Percentiles rank a stretch among this genome's conserved stretches.
phyloP scores from a whole-genome alignment of 2,797 vertebrate species.

The Prionace glauca region DNA sequence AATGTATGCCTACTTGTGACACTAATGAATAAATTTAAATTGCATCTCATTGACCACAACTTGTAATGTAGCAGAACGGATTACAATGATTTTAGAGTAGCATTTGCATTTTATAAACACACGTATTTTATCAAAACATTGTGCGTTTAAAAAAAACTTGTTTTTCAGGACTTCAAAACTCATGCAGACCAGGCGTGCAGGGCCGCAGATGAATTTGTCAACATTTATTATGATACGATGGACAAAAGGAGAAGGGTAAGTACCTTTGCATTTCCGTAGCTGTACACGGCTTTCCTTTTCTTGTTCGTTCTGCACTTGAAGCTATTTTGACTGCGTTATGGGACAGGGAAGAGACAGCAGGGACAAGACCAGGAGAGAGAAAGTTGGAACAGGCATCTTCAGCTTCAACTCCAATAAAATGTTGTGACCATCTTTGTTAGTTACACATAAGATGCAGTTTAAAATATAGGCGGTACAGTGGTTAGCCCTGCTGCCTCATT shows the following conservation, averaged over 20 bases:
- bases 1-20: no score
- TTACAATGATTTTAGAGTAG: not conserved
- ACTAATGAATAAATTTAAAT: no score
- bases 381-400: not conserved
- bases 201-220: slow-evolving; percentile 92
- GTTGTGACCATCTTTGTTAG: not conserved
- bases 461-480: not conserved
- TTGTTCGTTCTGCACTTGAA: not conserved
- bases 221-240: slow-evolving; percentile 94
- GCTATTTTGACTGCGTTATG: not conserved
- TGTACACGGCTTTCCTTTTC: not conserved
- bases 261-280: not conserved
- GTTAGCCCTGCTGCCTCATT: no score
- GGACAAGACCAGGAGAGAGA: not conserved
- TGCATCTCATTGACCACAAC: not conserved
- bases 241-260: slow-evolving; percentile 89
- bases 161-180: slow-evolving; percentile 77
- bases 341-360: not conserved
- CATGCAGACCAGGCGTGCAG: slow-evolving; percentile 87
- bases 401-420: not conserved
- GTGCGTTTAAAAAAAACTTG: not conserved
- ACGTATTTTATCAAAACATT: not conserved
- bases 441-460: not conserved
- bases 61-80: not conserved
- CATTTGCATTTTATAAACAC: not conserved